Evolutionary conservation across 2,888 invertebrate species (phyloP), one percentile per base, ranked within the genome.

Genomic region (Acanthosepion esculentum): DNA sequence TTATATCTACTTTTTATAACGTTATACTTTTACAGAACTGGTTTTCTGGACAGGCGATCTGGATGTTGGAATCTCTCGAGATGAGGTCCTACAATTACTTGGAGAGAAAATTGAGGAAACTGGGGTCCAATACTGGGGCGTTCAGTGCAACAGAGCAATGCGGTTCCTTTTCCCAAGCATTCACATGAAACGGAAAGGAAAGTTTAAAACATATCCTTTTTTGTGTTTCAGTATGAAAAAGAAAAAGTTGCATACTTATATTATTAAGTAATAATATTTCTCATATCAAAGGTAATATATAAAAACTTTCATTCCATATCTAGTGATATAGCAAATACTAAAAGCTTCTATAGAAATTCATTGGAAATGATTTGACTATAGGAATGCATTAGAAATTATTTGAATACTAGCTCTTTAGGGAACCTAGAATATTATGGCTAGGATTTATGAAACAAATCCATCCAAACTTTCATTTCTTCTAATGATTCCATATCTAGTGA

Each of bases 161-260:
- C 95, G 96, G 50, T 95, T 96, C 15, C 95, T 96, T 26, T 97
- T 96, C 92, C 97, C 97, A 15, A 95, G 96, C 33, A 96, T 96
- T 20, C 95, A 96, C 94, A 96, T 96, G 95, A 96, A 96, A 94
- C 95, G 97, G 50, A 97, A 96, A 94, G 97, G 97, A 93, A 97
- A 97, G 96, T 96, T 96, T 95, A 97, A 97, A 95, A 96, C 96
- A 96, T 96, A 96, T 96, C 96, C 96, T 96, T 96, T 95, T n/a
- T 53, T 93, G 41, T 50, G 15, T 41, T 55, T 41, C 41, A 1
- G 41, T 41, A 41, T 41, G 41, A 50, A 50, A 50, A 50, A 50
- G 41, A 50, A 50, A 50, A 50, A 50, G 50, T 41, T 41, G 3
- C 3, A 41, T 41, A 41, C 41, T 41, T 41, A 41, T 41, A 41